phyloP scores from a whole-genome alignment of 2,888 invertebrate species.

The Megamerina dolium region DNA sequence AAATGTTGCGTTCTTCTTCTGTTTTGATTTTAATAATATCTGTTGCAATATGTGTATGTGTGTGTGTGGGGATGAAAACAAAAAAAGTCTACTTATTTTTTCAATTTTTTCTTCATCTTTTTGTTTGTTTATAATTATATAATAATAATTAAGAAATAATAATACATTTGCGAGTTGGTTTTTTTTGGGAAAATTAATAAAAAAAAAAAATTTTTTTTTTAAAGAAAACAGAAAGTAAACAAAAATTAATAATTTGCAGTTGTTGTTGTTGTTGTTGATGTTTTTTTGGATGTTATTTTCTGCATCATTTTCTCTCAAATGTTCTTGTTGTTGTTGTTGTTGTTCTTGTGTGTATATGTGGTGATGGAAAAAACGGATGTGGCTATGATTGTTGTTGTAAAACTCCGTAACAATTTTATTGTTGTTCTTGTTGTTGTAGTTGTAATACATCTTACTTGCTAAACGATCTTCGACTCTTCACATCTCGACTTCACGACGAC shows the following conservation, averaged over 20 bases:
- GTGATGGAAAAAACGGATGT: slow-evolving; percentile 17
- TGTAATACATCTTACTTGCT: slow-evolving; percentile 24
- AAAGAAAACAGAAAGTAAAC: slow-evolving; percentile 19
- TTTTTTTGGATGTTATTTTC: no score
- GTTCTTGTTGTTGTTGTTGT: slow-evolving; percentile 16
- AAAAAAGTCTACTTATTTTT: neutral
- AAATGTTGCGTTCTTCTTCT: no score
- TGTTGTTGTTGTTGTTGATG: slow-evolving; percentile 19
- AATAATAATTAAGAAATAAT: slow-evolving; percentile 46
- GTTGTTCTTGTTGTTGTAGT: slow-evolving; percentile 15
- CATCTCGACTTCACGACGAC: no score
- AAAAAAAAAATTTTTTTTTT: slow-evolving; percentile 17
- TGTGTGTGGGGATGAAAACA: no score
- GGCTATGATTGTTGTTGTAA: slow-evolving; percentile 28
- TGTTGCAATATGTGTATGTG: no score
- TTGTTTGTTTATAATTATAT: slow-evolving; percentile 47
- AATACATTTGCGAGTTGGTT: slow-evolving; percentile 31
- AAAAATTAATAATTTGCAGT: slow-evolving; percentile 40
- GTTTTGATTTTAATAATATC: no score
- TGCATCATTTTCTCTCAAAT: slow-evolving; percentile 20
- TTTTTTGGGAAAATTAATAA: slow-evolving; percentile 22
- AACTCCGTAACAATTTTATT: slow-evolving; percentile 28
- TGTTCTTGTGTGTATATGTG: slow-evolving; percentile 25
- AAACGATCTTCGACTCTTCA: slow-evolving; percentile 18
- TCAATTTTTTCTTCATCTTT: slow-evolving; percentile 34